Evolutionary conservation across 2,113 vertebrate genomes (phyloP), one percentile per base, ranked within the genome.

Genomic region (Grammomys dolichurus): DNA sequence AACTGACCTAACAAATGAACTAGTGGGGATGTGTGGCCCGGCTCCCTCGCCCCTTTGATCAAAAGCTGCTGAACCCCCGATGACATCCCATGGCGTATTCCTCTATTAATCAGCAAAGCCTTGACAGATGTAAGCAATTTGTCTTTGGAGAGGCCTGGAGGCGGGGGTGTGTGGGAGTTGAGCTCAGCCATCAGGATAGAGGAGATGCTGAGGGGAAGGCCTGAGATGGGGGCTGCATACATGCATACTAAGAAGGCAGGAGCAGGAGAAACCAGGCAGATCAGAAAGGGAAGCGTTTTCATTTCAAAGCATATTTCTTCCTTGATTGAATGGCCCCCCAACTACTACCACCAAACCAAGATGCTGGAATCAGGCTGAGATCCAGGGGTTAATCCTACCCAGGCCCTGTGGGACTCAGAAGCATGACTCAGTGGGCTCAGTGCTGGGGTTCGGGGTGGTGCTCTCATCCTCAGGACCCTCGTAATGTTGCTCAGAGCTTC

Each of bases 241-340:
- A 98, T 97, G 95, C 97, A 98, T 97, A 97, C 80, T 97, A 98
- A 97, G 96, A 67, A 97, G 96, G 96, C 95, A 40, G 82, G 92
- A 92, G 93, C 90, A 89, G 24, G 69, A 56, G 33, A 93, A 93
- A 81, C 92, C 96, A 96, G 96, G 94, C 94, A 91, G 92, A 97
- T 97, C 97, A 97, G 97, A 97, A 94, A 97, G 95, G 94, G 96
- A 87, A 89, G 89, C 65, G 96, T 96, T 97, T 98, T 98, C 95
- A 97, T 98, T 97, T 98, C 98, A 97, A 98, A 98, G 97, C 97
- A 97, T 98, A 97, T 77, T 97, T 98, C 94, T 95, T 46, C 58
- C 97, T 96, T 97, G 98, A 97, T 97, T 97, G 96, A 97, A 87
- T 77, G 67, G 69, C 43, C 77, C 92, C 87, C 94, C 86, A 51